Conservation (phyloP, 2,113 vertebrate species). For the Pungitius pungitius region DNA sequence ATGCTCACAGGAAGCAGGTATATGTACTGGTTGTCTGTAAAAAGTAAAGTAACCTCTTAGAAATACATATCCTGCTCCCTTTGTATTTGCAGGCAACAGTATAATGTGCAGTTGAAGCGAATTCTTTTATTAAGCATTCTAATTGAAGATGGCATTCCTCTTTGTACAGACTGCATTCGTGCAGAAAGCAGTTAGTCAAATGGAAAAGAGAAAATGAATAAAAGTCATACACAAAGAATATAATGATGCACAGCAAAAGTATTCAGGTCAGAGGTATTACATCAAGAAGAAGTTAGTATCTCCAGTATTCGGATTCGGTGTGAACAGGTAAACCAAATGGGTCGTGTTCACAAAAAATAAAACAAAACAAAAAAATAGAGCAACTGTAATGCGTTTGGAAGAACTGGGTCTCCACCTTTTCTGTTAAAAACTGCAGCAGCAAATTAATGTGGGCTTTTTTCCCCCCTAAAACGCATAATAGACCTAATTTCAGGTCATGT, state of each 20-base stretch:
- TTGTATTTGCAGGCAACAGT: slow-evolving; percentile 14
- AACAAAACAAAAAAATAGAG: too few relatives aligned
- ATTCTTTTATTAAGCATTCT: slow-evolving; percentile 22
- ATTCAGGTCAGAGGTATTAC: slow-evolving; percentile 42
- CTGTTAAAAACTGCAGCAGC: slow-evolving; percentile 18
- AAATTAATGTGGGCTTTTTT: slow-evolving; percentile 34
- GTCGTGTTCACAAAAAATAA: slow-evolving; percentile 1
- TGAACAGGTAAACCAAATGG: slow-evolving; percentile 28
- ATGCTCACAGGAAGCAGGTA: slow-evolving; percentile 7
- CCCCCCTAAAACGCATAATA: slow-evolving; percentile 12
- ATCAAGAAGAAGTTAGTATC: slow-evolving; percentile 41
- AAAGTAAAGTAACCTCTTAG: not conserved
- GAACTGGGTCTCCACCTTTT: slow-evolving; percentile 13
- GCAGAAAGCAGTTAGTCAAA: slow-evolving; percentile 83
- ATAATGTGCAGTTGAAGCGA: slow-evolving; percentile 13
- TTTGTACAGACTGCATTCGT: slow-evolving; percentile 33
- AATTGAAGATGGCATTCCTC: slow-evolving; percentile 41
- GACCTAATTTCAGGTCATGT: slow-evolving; percentile 55
- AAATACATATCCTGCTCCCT: slow-evolving; percentile 11
- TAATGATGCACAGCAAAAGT: slow-evolving; percentile 33
- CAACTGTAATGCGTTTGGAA: slow-evolving; percentile 5
- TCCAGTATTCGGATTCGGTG: slow-evolving; percentile 27
- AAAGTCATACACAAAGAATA: slow-evolving; percentile 42
- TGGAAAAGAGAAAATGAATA: slow-evolving; percentile 70
- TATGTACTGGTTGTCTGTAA: not conserved